Base-by-base conservation (phyloP, 2,113 vertebrate genomes). In the Dasyornis broadbenti region DNA sequence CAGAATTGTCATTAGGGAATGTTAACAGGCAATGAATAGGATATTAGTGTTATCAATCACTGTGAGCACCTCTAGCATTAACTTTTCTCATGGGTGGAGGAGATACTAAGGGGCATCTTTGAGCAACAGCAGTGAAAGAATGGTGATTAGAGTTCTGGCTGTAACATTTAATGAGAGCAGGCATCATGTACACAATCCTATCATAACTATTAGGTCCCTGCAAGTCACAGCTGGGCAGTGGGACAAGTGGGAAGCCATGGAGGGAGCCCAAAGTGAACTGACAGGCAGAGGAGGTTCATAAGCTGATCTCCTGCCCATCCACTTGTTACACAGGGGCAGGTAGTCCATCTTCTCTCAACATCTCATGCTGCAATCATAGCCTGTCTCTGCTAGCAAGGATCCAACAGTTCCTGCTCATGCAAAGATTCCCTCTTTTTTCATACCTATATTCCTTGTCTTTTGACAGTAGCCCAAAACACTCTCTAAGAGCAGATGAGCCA, bases 1-100 rank as follows among this genome's bases (percentile, higher is more conserved):
- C 5, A 2, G 77, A 88, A 94, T 49, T 77, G 37, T 86, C 69
- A 82, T 92, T 94, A 86, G 57, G 61, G 69, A 70, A 66, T 27
- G 44, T 73, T 86, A 95, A 40, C 37, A 71, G 89, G 47, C 76
- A 81, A 65, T 76, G 53, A 87, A 79, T 91, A 90, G 76, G 79
- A 71, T 82, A 85, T 53, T 82, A 40, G 27, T 63, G 52, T 56
- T 81, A 83, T 86, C 80, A 75, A 64, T 91, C 83, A 89, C n/a
- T 47, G 28, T 52, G 40, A 92, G 13, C 56, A 71, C 65, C 52
- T 95, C 72, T 83, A 75, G 52, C 2, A 3, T 56, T 84, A 86
- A 78, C 39, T 90, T 63, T 86, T 68, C 56, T 75, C 73, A 7
- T 4, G 60, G 60, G 24, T 57, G 26, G 28, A 77, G 33, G 84